These are phyloP conservation scores for Coregonus clupeaformis DNA, from an alignment of 2,113 vertebrate species.

Conservation along the genomic window DNA sequence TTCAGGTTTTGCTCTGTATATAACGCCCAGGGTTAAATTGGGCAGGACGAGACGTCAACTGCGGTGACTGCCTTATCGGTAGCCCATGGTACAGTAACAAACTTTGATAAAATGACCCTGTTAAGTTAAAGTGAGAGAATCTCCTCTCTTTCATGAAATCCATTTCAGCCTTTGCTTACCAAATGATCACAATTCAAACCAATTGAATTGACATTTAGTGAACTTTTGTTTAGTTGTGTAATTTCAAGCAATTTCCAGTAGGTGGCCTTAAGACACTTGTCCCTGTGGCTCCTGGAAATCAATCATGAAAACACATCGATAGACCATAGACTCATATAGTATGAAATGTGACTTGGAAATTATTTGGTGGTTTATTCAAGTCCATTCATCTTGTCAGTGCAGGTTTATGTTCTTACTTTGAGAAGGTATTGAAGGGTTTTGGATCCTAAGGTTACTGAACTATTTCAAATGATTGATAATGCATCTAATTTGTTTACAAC, in stretches of 20 bases:
- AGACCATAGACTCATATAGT: too few species aligned
- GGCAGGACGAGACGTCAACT: slow-evolving; percentile 12
- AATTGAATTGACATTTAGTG: not conserved
- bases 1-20: slow-evolving; percentile 7
- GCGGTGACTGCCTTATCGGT: not conserved
- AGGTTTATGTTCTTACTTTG: too few species aligned
- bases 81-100: not conserved
- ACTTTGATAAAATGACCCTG: not conserved
- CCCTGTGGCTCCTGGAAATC: too few species aligned
- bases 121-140: not conserved
- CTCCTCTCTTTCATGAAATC: not conserved
- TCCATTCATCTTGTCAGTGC: too few species aligned
- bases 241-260: slow-evolving; percentile 39
- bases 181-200: not conserved
- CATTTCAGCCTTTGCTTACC: not conserved
- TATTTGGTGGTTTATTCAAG: too few species aligned
- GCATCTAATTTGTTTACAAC: too few species aligned
- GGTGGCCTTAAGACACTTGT: slow-evolving; percentile 16
- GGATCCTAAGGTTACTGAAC: too few species aligned
- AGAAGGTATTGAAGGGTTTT: too few species aligned
- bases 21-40: slow-evolving; percentile 11
- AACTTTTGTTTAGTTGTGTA: not conserved
- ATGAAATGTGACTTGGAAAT: too few species aligned
- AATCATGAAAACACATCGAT: too few species aligned
- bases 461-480: too few species aligned